Percentiles rank a stretch among this genome's conserved stretches.
Evolutionary conservation across 2,797 vertebrate species (phyloP).

Genomic region (Linurgus olivaceus): DNA sequence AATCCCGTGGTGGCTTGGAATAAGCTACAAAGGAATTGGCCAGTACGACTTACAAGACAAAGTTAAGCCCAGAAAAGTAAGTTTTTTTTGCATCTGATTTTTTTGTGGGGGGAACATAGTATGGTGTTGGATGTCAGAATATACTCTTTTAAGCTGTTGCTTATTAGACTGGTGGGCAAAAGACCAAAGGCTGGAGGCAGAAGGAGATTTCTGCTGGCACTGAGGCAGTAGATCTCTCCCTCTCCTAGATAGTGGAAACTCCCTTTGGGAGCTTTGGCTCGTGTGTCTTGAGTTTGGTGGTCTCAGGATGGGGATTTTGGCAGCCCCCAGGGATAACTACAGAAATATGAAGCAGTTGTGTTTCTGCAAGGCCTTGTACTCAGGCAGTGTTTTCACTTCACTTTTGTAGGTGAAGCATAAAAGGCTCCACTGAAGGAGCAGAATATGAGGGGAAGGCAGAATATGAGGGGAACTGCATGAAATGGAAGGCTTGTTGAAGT

Average conservation of each 20-base stretch:
- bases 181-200: background rate
- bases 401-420: background rate
- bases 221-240: background rate
- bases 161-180: background rate
- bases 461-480: accelerated
- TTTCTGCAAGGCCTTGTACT: background rate
- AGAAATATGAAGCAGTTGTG: background rate
- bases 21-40: slow-evolving; percentile 96
- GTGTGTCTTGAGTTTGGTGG: background rate
- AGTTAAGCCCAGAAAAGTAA: slow-evolving; percentile 95
- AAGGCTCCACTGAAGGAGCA: background rate
- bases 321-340: background rate
- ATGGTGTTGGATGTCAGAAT: background rate
- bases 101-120: background rate
- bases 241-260: background rate
- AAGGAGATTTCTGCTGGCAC: background rate
- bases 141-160: background rate
- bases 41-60: slow-evolving; percentile 97
- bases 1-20: slow-evolving; percentile 97
- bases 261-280: background rate
- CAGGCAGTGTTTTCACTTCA: background rate
- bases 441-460: accelerated
- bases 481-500: background rate
- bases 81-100: background rate
- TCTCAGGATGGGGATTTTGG: background rate